Evolutionary conservation across 2,113 vertebrate genomes (phyloP).

Genomic region (Lagopus leucura): DNA sequence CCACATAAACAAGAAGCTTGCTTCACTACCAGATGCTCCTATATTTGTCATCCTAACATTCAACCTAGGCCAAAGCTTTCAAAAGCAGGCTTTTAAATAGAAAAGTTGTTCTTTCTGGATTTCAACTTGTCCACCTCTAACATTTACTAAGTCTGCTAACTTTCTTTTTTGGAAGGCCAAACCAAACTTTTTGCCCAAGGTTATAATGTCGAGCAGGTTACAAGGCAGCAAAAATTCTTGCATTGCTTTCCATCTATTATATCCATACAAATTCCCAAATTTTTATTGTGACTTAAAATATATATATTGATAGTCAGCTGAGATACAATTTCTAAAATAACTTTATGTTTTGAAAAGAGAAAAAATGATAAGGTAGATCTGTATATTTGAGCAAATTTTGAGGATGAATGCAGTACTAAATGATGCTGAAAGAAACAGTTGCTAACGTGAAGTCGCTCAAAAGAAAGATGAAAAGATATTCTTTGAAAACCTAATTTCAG

Average conservation of each 20-base stretch:
- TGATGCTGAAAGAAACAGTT: background rate
- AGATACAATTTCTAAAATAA: background rate
- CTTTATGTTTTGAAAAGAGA: background rate
- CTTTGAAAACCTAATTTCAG: background rate
- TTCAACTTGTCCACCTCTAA: background rate
- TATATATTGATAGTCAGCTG: background rate
- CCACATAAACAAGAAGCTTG: accelerated
- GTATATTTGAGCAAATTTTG: background rate
- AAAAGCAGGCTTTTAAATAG: background rate
- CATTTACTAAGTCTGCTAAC: background rate
- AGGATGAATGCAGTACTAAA: background rate
- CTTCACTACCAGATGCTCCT: background rate
- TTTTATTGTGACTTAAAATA: background rate
- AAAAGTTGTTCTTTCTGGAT: background rate
- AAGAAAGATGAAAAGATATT: background rate
- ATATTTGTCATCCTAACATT: background rate
- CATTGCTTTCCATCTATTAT: background rate
- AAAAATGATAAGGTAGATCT: background rate
- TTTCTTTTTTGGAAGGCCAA: background rate
- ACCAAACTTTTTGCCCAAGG: background rate
- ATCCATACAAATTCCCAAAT: background rate
- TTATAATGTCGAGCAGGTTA: background rate
- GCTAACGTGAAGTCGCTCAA: background rate
- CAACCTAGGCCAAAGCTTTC: background rate
- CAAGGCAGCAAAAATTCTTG: background rate